phyloP scores from a whole-genome alignment of 2,113 vertebrate genomes.

The Circaetus gallicus region DNA sequence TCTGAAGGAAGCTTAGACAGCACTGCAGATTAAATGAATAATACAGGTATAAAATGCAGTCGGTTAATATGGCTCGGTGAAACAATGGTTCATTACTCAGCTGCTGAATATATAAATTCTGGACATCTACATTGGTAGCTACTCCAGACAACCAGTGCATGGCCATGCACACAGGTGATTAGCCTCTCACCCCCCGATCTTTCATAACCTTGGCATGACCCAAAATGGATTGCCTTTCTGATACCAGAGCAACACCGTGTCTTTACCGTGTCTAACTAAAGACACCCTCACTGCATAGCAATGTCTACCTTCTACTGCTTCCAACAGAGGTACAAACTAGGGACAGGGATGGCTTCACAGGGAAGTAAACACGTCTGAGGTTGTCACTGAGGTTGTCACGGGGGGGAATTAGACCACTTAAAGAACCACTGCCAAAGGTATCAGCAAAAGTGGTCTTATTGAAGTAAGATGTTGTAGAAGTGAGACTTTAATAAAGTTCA shows the following conservation, averaged over 20 bases:
- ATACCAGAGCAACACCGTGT: neutral
- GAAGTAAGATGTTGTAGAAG: neutral
- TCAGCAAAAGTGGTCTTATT: neutral
- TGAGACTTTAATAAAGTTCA: neutral
- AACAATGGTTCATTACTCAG: neutral
- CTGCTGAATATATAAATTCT: neutral
- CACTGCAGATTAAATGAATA: neutral
- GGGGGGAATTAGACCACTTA: neutral
- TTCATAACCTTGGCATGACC: neutral
- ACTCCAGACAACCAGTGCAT: neutral
- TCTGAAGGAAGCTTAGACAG: neutral
- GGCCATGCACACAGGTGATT: neutral
- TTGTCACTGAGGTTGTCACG: neutral
- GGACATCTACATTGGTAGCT: neutral
- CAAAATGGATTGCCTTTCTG: neutral
- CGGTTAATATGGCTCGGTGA: neutral
- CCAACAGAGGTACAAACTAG: neutral
- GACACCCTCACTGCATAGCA: neutral
- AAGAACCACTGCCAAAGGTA: neutral
- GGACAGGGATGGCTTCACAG: fast-evolving
- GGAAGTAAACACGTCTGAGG: neutral
- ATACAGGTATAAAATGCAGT: neutral
- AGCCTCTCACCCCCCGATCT: neutral
- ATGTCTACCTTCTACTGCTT: neutral
- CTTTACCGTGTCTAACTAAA: neutral